phyloP scores from a whole-genome alignment of 1,140 invertebrate genomes.

The Pentalonia nigronervosa region DNA sequence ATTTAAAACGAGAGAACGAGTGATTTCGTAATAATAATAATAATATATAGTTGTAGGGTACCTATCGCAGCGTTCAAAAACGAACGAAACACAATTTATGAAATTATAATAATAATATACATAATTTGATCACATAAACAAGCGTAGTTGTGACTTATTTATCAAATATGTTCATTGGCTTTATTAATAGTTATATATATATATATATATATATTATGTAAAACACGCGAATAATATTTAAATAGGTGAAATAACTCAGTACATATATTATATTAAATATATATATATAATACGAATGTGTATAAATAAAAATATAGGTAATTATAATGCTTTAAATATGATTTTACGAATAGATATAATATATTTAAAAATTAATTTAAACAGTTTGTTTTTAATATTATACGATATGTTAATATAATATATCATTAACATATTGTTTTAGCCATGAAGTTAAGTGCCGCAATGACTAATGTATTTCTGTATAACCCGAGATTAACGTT shows the following conservation, averaged over 20 bases:
- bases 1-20: background rate
- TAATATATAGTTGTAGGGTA: no score
- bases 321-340: background rate
- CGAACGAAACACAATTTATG: background rate
- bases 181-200: background rate
- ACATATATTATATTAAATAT: no score
- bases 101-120: background rate
- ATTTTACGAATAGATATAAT: no score
- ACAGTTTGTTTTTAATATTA: no score
- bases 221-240: background rate
- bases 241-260: no score
- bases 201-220: no score
- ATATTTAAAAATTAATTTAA: background rate
- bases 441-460: background rate
- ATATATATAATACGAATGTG: no score
- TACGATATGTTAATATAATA: background rate
- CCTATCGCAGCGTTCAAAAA: background rate
- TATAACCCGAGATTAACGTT: no score
- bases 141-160: background rate
- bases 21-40: background rate
- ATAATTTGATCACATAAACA: no score
- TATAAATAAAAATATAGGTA: background rate
- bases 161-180: background rate
- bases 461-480: background rate
- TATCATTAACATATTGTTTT: background rate